Base-by-base conservation (phyloP, 2,888 invertebrate genomes). In the Heliconius cydno region DNA sequence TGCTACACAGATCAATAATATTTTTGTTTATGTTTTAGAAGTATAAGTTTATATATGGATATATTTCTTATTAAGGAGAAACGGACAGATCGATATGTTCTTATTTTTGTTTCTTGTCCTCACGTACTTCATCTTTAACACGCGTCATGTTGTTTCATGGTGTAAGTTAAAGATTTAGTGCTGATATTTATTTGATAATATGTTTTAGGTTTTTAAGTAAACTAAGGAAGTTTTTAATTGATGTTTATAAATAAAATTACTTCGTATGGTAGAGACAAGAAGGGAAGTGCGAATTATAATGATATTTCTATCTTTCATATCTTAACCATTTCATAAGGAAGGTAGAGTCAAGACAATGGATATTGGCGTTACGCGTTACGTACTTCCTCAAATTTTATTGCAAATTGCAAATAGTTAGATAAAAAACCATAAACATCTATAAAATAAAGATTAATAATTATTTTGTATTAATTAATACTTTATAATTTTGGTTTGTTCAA, bases 51-150 rank as follows among this genome's bases (percentile, higher is more conserved):
- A 63, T 74, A 63, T 30, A 2, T 38, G 25, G 12, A 1, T 12
- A 72, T 73, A 6, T 38, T 60, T 63, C 38, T 41, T 28, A 75
- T 41, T 28, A 41, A 46, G 6, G 15, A 10, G 41, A 30, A 76
- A 30, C 71, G 63, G 30, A 41, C 28, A 30, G 19, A 71, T 25
- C 30, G 22, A 77, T 76, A 71, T 71, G 34, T 52, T 71, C 52
- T 76, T 72, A 72, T 79, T 79, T 79, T 76, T 66, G 38, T 76
- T 79, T 76, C 76, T 65, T 66, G 71, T 60, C 38, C 66, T 72
- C 79, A 72, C 79, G 79, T 81, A 79, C 77, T 66, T 79, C 78
- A 74, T 82, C 81, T 81, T 82, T 75, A 79, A 76, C 71, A 22
- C 52, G 72, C 65, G 78, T 77, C 66, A 79, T 77, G 77, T 80